Percentiles rank a stretch among this genome's conserved stretches.
Evolutionary conservation across 2,797 vertebrate genomes (phyloP).

Genomic region (Ara ararauna): DNA sequence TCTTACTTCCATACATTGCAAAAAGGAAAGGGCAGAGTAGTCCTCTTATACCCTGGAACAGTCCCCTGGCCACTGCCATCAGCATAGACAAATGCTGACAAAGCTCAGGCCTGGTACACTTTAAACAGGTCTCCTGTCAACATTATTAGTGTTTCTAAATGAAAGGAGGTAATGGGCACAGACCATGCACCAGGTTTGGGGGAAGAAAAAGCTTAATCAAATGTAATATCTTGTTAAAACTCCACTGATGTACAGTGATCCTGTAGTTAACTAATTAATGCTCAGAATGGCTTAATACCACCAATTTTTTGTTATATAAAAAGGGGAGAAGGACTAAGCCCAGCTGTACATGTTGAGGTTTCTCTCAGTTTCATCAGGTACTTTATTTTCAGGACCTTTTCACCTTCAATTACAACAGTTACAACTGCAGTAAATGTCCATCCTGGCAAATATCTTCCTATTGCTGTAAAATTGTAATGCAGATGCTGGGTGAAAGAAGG

Average conservation of each 20-base stretch:
- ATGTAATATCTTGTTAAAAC: background rate
- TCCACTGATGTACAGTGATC: background rate
- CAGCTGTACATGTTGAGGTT: background rate
- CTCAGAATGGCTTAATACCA: background rate
- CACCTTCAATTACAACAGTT: background rate
- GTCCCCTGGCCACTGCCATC: background rate
- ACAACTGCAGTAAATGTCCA: background rate
- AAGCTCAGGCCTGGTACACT: rapidly evolving
- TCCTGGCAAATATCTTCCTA: background rate
- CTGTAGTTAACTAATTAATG: background rate
- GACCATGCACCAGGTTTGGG: background rate
- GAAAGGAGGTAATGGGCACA: background rate
- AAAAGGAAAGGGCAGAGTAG: background rate
- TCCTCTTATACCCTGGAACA: background rate
- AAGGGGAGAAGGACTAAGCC: background rate
- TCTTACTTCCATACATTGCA: background rate
- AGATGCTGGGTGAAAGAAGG: background rate
- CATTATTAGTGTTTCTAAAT: background rate
- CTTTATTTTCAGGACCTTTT: background rate
- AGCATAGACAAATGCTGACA: background rate
- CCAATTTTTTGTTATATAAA: background rate
- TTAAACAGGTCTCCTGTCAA: background rate
- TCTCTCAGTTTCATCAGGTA: background rate
- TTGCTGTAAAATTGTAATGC: background rate
- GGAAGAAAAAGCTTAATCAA: background rate